These are phyloP conservation scores for Sardinella longiceps DNA, from an alignment of 2,797 vertebrate species.

Conservation along the genomic window DNA sequence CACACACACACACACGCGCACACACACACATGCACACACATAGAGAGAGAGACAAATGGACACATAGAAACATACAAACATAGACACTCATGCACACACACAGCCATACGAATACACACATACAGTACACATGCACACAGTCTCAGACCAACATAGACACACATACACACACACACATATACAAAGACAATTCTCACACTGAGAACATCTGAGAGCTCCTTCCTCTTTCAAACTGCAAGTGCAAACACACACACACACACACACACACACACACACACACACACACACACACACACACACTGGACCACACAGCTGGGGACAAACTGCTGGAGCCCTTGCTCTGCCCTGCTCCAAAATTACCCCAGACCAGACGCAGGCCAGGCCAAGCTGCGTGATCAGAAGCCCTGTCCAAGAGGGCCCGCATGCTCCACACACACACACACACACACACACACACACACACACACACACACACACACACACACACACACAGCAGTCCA, in stretches of 20 bases:
- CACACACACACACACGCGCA: too few relatives aligned
- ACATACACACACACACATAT: neutral
- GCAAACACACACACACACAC: conserved; percentile 2
- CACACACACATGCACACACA: too few relatives aligned
- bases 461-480: too few relatives aligned
- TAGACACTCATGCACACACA: too few relatives aligned
- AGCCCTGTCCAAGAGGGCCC: neutral
- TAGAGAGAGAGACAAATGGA: too few relatives aligned
- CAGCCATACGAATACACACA: neutral
- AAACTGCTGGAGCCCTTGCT: neutral
- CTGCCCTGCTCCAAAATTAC: neutral
- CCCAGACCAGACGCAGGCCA: neutral
- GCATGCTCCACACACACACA: too few relatives aligned
- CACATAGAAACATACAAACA: too few relatives aligned
- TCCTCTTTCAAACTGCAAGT: conserved; percentile 4
- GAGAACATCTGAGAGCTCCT: conserved; percentile 4
- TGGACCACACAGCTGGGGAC: conserved; percentile 10
- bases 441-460: too few relatives aligned
- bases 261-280: too few relatives aligned
- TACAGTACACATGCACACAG: neutral
- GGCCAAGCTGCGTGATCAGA: neutral
- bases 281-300: too few relatives aligned
- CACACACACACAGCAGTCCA: too few relatives aligned
- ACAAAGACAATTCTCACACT: neutral
- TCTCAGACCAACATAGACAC: neutral